Conservation (phyloP, 2,113 vertebrate species). For the Pitta sordida region DNA sequence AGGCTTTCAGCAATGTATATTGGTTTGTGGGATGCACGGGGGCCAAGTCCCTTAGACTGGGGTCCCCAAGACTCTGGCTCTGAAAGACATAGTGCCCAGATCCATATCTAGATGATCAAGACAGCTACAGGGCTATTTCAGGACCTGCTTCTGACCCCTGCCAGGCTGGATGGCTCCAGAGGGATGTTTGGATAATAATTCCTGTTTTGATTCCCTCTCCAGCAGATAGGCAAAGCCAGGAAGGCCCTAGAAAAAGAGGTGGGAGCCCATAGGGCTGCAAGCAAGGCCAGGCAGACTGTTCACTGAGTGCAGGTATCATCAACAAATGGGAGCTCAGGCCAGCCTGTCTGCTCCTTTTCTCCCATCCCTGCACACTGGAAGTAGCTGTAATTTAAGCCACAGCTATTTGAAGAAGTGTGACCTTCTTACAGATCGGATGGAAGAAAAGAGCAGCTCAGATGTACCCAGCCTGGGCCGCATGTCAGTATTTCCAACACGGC, state of each 20-base stretch:
- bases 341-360: background rate
- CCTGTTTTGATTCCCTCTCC: background rate
- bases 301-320: fast-evolving
- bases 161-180: background rate
- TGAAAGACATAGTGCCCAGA: fast-evolving
- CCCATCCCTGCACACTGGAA: background rate
- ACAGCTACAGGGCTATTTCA: background rate
- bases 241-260: background rate
- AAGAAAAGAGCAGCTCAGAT: background rate
- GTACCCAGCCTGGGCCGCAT: background rate
- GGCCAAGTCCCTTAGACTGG: background rate
- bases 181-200: background rate
- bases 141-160: background rate
- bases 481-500: background rate
- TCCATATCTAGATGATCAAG: background rate
- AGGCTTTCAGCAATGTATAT: background rate
- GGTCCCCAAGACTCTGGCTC: background rate
- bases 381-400: background rate
- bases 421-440: background rate
- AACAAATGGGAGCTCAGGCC: background rate
- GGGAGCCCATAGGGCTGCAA: background rate
- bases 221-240: background rate
- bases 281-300: background rate
- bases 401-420: constrained; percentile 11
- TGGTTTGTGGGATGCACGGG: background rate